These are phyloP conservation scores for Clitarchus hookeri DNA, from an alignment of 2,888 invertebrate species.

Conservation along the genomic window DNA sequence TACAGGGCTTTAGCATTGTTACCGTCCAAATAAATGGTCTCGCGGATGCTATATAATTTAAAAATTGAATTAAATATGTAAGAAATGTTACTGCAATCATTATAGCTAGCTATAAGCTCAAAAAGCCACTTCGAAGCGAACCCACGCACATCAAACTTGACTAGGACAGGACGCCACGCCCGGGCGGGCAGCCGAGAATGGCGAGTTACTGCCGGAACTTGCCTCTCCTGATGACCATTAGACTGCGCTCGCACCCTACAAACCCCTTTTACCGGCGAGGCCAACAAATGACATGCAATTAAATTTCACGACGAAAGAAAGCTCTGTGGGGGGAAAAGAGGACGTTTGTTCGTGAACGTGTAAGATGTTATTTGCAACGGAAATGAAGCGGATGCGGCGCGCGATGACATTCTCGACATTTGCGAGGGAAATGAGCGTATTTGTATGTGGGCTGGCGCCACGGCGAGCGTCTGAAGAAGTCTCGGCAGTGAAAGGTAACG, in stretches of 20 bases:
- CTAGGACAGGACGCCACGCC: not conserved
- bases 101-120: not conserved
- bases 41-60: too few species aligned
- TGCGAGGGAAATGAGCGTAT: not conserved
- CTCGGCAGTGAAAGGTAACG: not conserved
- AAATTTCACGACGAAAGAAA: not conserved
- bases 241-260: too few species aligned
- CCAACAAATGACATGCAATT: not conserved
- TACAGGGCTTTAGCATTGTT: too few species aligned
- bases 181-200: too few species aligned
- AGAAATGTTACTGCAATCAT: too few species aligned
- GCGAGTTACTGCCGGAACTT: not conserved
- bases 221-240: not conserved
- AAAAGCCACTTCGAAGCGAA: not conserved
- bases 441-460: not conserved
- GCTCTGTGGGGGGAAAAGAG: not conserved
- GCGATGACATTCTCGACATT: not conserved
- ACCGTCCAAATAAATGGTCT: too few species aligned
- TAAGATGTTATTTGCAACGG: not conserved
- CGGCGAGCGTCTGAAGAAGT: not conserved
- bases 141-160: not conserved
- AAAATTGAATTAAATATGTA: too few species aligned
- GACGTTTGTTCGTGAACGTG: not conserved
- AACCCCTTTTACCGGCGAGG: not conserved
- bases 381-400: conserved; percentile 14